Evolutionary conservation across 1,140 invertebrate species (phyloP), one percentile per base, ranked within the genome.

Genomic region (Polypedilum vanderplanki): DNA sequence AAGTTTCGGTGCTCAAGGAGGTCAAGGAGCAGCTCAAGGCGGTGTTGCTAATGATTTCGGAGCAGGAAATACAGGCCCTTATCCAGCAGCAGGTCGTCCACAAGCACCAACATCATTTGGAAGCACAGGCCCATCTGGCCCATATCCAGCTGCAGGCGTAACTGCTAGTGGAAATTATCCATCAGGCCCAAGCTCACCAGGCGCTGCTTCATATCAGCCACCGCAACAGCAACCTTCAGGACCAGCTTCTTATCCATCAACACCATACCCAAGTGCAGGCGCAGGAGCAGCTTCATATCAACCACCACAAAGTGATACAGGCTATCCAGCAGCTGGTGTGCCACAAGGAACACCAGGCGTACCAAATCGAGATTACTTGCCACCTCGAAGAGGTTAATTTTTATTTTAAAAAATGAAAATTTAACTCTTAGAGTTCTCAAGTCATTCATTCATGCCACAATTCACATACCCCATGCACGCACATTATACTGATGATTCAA

Each of bases 191-290:
- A 22, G 65, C 7, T 9, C 65, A 7, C 3, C 18, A 70, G 65
- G 24, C 65, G 10, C 40, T 33, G 24, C 24, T 33, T 33, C 24
- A 33, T 33, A 33, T 17, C 17, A 33, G n/a, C 10, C 24, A 65
- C 41, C 17, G 22, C 17, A 33, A 64, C 41, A 7, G 65, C 41
- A 18, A 64, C 15, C 12, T 64, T 18, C 74, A 46, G 7, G n/a
- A n/a, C n/a, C 10, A 7, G 22, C 20, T 65, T 64, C 17, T 22
- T n/a, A 46, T 64, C 77, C 76, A 18, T 75, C 75, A 40, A 73
- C 67, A 75, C 78, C 77, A 73, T 76, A 75, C 40, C 76, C 76
- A 70, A 22, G 65, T 22, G 65, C 65, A 7, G 18, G 18, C 0
- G 65, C 65, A 20, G 18, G 18, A 18, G 18, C 65, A 70, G 7